phyloP scores from a whole-genome alignment of 2,797 vertebrate species.

The Poecilia velifera region DNA sequence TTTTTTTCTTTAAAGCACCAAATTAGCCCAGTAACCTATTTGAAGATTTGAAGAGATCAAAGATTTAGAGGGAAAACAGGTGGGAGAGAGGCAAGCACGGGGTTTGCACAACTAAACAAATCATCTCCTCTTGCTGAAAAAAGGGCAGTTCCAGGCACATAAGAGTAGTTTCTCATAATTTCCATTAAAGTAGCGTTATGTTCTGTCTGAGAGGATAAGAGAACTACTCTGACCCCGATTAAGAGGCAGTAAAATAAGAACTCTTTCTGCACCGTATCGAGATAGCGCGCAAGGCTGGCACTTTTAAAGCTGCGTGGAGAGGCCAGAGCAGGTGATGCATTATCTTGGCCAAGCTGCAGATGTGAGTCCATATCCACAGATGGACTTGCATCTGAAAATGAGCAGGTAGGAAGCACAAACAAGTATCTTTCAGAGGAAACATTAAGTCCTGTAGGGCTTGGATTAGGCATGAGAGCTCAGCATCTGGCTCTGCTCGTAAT shows the following conservation, averaged over 20 bases:
- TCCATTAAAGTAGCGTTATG: slow-evolving; percentile 62
- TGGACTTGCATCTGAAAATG: slow-evolving; percentile 50
- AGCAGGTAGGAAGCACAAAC: slow-evolving; percentile 35
- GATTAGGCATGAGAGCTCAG: slow-evolving; percentile 23
- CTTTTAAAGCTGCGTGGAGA: slow-evolving; percentile 19
- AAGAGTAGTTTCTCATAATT: slow-evolving; percentile 32
- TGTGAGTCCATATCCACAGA: slow-evolving; percentile 56
- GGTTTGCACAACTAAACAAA: slow-evolving; percentile 41
- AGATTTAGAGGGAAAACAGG: slow-evolving; percentile 26
- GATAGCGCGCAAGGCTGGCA: slow-evolving; percentile 32
- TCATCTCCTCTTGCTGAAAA: slow-evolving; percentile 44
- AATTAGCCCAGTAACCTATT: slow-evolving; percentile 44
- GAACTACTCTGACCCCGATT: slow-evolving; percentile 55
- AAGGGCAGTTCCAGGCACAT: slow-evolving; percentile 9
- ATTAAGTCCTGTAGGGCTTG: slow-evolving; percentile 13
- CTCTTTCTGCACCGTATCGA: slow-evolving; percentile 40
- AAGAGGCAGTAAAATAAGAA: slow-evolving; percentile 52
- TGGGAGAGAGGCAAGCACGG: slow-evolving; percentile 42
- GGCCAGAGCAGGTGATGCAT: slow-evolving; percentile 50
- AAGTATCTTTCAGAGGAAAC: slow-evolving; percentile 23
- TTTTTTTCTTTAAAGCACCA: slow-evolving; percentile 29
- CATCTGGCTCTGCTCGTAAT: slow-evolving; percentile 27
- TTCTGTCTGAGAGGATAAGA: slow-evolving; percentile 51
- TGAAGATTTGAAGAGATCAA: slow-evolving; percentile 36
- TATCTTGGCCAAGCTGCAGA: slow-evolving; percentile 45